phyloP scores from a whole-genome alignment of 1,140 invertebrate genomes.

The Drosophila punjabiensis region DNA sequence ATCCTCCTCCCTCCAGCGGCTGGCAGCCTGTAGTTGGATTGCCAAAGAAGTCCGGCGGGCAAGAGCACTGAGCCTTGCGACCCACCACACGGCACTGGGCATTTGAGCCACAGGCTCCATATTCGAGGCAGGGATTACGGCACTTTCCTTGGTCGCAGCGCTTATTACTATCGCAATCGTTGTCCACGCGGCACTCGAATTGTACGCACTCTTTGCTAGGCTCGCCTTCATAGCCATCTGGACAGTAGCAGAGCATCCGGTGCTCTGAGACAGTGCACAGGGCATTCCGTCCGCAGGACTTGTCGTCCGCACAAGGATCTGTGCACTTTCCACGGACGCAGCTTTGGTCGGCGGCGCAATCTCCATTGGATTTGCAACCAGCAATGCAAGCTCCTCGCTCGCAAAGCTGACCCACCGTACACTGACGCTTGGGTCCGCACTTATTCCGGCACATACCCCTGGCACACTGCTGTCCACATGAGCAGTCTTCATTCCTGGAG shows the following conservation, averaged over 20 bases:
- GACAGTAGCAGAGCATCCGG: slow-evolving; percentile 93
- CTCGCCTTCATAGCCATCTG: slow-evolving; percentile 93
- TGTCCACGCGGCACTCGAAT: slow-evolving; percentile 91
- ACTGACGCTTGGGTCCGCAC: slow-evolving; percentile 73
- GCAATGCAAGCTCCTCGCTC: slow-evolving; percentile 88
- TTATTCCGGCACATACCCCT: slow-evolving; percentile 86
- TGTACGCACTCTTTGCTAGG: slow-evolving; percentile 90
- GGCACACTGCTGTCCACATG: slow-evolving; percentile 88
- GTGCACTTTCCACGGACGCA: slow-evolving; percentile 92
- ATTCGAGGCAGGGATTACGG: slow-evolving; percentile 92
- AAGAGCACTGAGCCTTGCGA: slow-evolving; percentile 92
- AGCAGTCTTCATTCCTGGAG: slow-evolving; percentile 89
- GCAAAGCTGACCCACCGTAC: slow-evolving; percentile 87
- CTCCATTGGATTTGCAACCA: slow-evolving; percentile 92
- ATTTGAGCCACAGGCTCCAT: slow-evolving; percentile 92
- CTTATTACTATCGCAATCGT: slow-evolving; percentile 92
- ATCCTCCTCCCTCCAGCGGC: slow-evolving; percentile 88
- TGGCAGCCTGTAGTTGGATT: slow-evolving; percentile 92
- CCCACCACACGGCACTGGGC: slow-evolving; percentile 94
- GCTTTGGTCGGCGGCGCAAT: slow-evolving; percentile 91
- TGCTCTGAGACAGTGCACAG: slow-evolving; percentile 91
- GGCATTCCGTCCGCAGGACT: slow-evolving; percentile 91
- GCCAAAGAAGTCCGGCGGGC: slow-evolving; percentile 93
- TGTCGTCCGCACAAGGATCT: slow-evolving; percentile 90
- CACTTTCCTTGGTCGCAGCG: slow-evolving; percentile 91